Evolutionary conservation across 2,797 vertebrate genomes (phyloP).

Genomic region (Telmatherina bonti): DNA sequence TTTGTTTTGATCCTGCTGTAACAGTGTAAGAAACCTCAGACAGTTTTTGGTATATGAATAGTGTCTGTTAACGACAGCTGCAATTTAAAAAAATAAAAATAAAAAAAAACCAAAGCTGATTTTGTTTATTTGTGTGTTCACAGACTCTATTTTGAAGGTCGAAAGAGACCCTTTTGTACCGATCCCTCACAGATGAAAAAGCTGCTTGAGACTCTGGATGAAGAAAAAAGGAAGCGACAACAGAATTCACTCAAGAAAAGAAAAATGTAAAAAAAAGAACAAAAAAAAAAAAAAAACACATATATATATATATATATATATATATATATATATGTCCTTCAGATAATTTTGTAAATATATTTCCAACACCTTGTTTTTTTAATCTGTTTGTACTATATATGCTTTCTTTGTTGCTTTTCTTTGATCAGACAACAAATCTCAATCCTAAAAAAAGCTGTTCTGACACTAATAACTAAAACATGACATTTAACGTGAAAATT

Average conservation of each 20-base stretch:
- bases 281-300: no score
- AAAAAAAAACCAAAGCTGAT: neutral
- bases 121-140: neutral
- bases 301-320: no score
- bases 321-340: neutral
- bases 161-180: fast-evolving
- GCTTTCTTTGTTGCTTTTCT: neutral
- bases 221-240: fast-evolving
- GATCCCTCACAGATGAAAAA: fast-evolving
- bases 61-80: neutral
- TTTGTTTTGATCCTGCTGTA: neutral
- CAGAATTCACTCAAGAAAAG: neutral
- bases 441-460: no score
- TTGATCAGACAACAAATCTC: neutral
- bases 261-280: constrained; percentile 3
- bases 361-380: constrained; percentile 4
- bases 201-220: fast-evolving
- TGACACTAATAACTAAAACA: neutral
- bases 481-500: neutral
- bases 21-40: neutral
- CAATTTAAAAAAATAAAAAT: neutral
- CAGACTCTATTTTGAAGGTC: neutral
- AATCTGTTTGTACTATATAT: neutral
- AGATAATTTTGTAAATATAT: neutral
- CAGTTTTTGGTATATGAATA: neutral